These are phyloP conservation scores for Sigmodon hispidus DNA, from an alignment of 2,113 vertebrate genomes.

Conservation along the genomic window DNA sequence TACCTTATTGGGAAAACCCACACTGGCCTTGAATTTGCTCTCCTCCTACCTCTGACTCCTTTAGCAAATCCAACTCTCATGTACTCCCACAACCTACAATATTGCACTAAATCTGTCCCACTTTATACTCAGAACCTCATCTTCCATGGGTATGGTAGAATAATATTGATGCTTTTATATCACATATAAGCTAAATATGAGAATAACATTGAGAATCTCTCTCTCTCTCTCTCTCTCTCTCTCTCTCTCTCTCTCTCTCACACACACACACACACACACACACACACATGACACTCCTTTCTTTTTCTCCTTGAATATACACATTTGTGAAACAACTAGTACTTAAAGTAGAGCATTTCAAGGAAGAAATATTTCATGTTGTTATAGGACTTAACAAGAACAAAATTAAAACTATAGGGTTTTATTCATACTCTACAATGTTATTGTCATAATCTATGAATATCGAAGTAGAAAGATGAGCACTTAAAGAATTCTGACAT, in stretches of 20 bases:
- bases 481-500: no score
- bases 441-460: background rate
- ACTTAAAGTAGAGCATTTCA: background rate
- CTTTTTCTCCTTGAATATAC: background rate
- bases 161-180: background rate
- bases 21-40: background rate
- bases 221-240: no score
- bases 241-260: no score
- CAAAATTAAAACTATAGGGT: background rate
- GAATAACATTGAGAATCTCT: background rate
- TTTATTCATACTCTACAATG: background rate
- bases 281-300: background rate
- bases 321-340: background rate
- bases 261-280: background rate
- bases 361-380: background rate
- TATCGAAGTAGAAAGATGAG: background rate
- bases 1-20: background rate
- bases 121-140: background rate
- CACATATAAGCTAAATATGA: background rate
- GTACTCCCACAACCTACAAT: background rate
- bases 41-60: background rate
- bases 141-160: background rate
- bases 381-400: background rate
- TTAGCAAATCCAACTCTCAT: background rate
- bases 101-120: background rate